Evolutionary conservation across 1,140 invertebrate species (phyloP), one percentile per base, ranked within the genome.

Genomic region (Bactericera cockerelli): DNA sequence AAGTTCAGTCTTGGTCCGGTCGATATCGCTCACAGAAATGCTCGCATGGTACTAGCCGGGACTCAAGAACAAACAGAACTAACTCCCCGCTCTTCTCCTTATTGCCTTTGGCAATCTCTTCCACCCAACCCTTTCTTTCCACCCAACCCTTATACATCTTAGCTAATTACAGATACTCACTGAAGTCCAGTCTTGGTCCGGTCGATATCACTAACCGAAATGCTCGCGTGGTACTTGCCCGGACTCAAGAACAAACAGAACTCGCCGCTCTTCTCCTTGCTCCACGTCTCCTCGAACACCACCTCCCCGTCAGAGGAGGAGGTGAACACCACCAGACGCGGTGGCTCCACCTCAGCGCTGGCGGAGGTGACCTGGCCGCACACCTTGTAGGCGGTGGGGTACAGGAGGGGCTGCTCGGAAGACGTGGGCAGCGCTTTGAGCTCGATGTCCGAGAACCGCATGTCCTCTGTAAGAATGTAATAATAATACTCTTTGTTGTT

Each of bases 221-320:
- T 82, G 66, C 75, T 79, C 1, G 82, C 70, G 38, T 75, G 73
- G 70, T 89, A 91, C 63, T 76, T 77, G 24, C 83, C 86, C 1
- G 78, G 74, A 0, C 75, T 65, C n/a, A 92, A 71, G 66, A 77
- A 84, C 1, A 78, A 68, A 65, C 85, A 89, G 75, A 86, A 90
- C 61, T 74, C 72, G 13, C 85, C 83, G 56, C 70, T 74, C 66
- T 74, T 70, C 0, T 78, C 69, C 22, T 22, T 49, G 22, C 42
- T 49, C 42, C 42, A 49, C 3, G 75, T 75, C 59, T 75, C 70
- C 1, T 76, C 64, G 24, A 63, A 21, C 1, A 62, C 26, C 22
- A 60, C 26, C n/a, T 59, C 26, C 8, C 39, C 57, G 6, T 38
- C 28, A 2, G 24, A 16, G 26, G 13, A 26, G 3, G 42, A 49